phyloP scores from a whole-genome alignment of 2,888 invertebrate genomes.

The Athalia cordata region DNA sequence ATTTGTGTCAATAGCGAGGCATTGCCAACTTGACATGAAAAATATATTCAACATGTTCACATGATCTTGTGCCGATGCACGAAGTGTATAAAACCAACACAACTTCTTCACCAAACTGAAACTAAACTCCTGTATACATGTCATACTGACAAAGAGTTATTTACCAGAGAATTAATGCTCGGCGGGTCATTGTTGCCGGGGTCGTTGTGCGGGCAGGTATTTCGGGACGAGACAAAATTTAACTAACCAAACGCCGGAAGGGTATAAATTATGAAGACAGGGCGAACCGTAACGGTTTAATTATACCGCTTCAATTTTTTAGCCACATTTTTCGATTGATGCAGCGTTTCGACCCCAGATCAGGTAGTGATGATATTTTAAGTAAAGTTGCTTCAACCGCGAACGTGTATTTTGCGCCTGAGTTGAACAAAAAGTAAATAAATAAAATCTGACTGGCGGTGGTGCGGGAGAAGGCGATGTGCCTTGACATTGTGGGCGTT shows the following conservation, averaged over 20 bases:
- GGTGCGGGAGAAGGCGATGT: too few relatives aligned
- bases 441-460: too few relatives aligned
- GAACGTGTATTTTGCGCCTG: too few relatives aligned
- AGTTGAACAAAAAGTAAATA: too few relatives aligned
- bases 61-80: not conserved
- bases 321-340: too few relatives aligned
- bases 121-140: slow-evolving; percentile 1
- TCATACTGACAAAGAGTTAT: slow-evolving; percentile 9
- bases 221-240: not conserved
- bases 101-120: slow-evolving; percentile 10
- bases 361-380: too few relatives aligned
- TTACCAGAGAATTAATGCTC: not conserved
- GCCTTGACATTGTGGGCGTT: too few relatives aligned
- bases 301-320: not conserved
- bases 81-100: not conserved
- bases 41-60: slow-evolving; percentile 5
- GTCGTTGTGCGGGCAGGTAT: not conserved
- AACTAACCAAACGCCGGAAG: not conserved
- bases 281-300: not conserved
- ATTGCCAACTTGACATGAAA: not conserved
- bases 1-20: slow-evolving; percentile 14
- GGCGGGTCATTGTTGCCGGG: not conserved
- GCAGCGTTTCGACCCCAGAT: too few relatives aligned
- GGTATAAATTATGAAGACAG: not conserved
- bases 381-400: too few relatives aligned